These are phyloP conservation scores for Neomicropteryx cornuta DNA, from an alignment of 1,140 invertebrate genomes.

Conservation along the genomic window DNA sequence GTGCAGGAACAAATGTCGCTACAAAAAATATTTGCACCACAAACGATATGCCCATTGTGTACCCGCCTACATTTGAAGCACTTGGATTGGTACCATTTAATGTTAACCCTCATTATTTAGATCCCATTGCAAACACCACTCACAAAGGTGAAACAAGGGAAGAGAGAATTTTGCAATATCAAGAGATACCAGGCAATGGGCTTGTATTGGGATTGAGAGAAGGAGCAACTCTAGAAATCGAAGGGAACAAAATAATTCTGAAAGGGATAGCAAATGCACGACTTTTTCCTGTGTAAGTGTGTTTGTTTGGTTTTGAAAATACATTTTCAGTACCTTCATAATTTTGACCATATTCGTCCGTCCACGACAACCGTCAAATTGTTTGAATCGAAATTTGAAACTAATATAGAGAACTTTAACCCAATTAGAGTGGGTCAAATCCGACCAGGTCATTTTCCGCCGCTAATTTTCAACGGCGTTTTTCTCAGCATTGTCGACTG, in stretches of 20 bases:
- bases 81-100: constrained; percentile 70
- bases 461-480: no score
- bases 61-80: constrained; percentile 62
- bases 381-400: no score
- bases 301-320: constrained; percentile 7
- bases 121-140: constrained; percentile 44
- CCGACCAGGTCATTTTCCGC: no score
- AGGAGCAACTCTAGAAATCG: constrained; percentile 52
- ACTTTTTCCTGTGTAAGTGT: constrained; percentile 52
- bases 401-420: no score
- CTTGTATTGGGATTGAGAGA: constrained; percentile 61
- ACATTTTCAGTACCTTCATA: no score
- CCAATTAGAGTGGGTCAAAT: no score
- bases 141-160: constrained; percentile 70
- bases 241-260: constrained; percentile 45
- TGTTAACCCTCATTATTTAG: constrained; percentile 77
- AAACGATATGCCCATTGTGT: constrained; percentile 79
- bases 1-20: constrained; percentile 75
- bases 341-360: no score
- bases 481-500: no score
- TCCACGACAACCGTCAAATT: no score
- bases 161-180: constrained; percentile 56
- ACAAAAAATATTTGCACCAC: constrained; percentile 69
- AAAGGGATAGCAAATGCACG: constrained; percentile 49
- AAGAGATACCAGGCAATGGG: constrained; percentile 41